Base-by-base conservation (phyloP, 2,888 invertebrate species). In the Scaeva pyrastri region DNA sequence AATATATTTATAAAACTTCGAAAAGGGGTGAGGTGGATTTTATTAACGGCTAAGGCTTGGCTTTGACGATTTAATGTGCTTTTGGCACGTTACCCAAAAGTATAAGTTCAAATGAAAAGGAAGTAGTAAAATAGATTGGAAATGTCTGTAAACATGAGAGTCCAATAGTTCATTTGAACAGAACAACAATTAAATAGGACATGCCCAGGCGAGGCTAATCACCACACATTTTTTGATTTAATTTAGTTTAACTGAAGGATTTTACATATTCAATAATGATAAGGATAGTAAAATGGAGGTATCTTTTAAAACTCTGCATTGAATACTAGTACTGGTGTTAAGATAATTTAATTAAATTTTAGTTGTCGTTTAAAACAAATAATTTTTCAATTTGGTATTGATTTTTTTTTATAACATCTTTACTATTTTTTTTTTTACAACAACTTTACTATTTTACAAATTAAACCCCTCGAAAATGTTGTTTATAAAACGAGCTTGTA, bases 21-120 rank as follows among this genome's bases (percentile, higher is more conserved):
- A 58, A 58, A 58, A 39, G 75, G 72, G 85, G 76, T 72, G 55
- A 56, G 73, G 12, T 14, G 11, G 39, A 72, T 72, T 55, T 56
- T 62, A 55, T 68, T 85, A 76, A 81, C 76, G 81, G 76, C 68
- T 70, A 39, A 62, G 85, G 81, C 76, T 85, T 85, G 81, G 81
- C 66, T 76, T 10, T 21, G 48, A 16, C n/a, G 60, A 81, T 81
- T 81, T 85, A 76, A 85, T 85, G 81, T 85, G 81, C 56, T 77
- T 73, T 81, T 85, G 81, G 48, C 85, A 85, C 76, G 85, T 39
- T 60, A 60, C 2, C 21, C 3, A 8, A 39, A 39, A 41, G 39
- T 21, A n/a, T n/a, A 60, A 39, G 19, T 60, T 39, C 39, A 60
- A 39, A 60, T 21, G 19, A 41, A 60, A 39, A 12, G 21, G 21